Conservation (phyloP, 2,888 invertebrate genomes). For the Dasypogon diadema region DNA sequence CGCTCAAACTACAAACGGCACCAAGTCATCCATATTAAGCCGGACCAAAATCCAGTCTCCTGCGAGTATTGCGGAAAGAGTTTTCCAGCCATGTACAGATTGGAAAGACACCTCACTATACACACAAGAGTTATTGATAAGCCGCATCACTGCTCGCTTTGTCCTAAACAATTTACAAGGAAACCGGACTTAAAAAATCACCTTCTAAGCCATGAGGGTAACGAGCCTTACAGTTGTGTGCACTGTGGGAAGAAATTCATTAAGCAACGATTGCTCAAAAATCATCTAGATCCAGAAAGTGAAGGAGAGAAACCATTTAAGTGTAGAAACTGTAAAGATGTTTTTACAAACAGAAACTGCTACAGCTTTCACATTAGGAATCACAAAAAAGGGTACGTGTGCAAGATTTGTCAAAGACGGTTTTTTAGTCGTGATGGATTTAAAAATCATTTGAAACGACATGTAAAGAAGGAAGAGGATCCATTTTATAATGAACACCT, state of each 20-base stretch:
- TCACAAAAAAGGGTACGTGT: not conserved
- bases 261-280: constrained; percentile 1
- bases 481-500: too few species aligned
- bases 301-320: not conserved
- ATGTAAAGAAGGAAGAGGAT: not conserved
- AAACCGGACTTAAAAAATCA: constrained; percentile 20
- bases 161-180: not conserved
- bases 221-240: not conserved
- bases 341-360: not conserved
- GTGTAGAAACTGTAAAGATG: not conserved
- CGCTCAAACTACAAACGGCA: constrained; percentile 16
- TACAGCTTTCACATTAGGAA: not conserved
- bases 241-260: constrained; percentile 17
- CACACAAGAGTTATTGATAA: too few species aligned
- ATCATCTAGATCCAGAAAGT: constrained; percentile 2
- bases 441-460: not conserved
- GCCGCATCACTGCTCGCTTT: too few species aligned
- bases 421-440: constrained; percentile 18
- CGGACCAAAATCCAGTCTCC: not conserved
- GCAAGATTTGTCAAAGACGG: not conserved
- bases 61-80: constrained; percentile 30
- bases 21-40: constrained; percentile 1
- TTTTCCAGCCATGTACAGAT: not conserved
- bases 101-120: too few species aligned
- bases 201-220: not conserved